Percentiles rank a stretch among this genome's conserved stretches.
These are phyloP conservation scores for Leucoraja erinaceus DNA, from an alignment of 2,113 vertebrate genomes.

Conservation along the genomic window DNA sequence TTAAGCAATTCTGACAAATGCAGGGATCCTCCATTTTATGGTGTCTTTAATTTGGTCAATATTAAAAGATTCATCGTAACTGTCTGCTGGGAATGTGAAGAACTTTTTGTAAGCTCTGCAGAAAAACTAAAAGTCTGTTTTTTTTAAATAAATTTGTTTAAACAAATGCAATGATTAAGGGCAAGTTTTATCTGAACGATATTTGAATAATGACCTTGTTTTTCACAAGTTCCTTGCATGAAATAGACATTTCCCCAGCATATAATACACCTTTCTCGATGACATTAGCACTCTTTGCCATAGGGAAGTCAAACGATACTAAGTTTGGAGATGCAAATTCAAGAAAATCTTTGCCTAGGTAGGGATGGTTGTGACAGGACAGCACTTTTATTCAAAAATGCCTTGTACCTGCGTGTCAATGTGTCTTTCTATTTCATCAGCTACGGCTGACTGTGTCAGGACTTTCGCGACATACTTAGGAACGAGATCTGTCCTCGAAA, in stretches of 20 bases:
- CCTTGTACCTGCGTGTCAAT: background rate
- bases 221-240: background rate
- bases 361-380: slow-evolving; percentile 41
- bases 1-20: too few species aligned
- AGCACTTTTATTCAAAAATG: slow-evolving; percentile 40
- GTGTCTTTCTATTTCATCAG: background rate
- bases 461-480: too few species aligned
- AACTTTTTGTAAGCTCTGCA: background rate
- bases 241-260: background rate
- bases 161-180: background rate
- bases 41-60: too few species aligned
- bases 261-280: background rate
- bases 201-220: background rate
- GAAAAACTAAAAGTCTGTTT: background rate
- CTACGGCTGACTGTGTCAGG: background rate
- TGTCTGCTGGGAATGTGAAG: background rate
- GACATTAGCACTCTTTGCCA: background rate
- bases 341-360: slow-evolving; percentile 39
- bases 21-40: too few species aligned
- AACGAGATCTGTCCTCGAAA: background rate
- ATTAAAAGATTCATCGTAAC: background rate
- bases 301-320: slow-evolving; percentile 43
- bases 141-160: background rate
- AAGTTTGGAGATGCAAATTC: slow-evolving; percentile 42
- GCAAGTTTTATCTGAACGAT: background rate